A percentile compares a stretch with the other conserved stretches of the same genome.
These are phyloP conservation scores for Coregonus ussuriensis DNA, from an alignment of 2,797 vertebrate genomes.

Conservation along the genomic window DNA sequence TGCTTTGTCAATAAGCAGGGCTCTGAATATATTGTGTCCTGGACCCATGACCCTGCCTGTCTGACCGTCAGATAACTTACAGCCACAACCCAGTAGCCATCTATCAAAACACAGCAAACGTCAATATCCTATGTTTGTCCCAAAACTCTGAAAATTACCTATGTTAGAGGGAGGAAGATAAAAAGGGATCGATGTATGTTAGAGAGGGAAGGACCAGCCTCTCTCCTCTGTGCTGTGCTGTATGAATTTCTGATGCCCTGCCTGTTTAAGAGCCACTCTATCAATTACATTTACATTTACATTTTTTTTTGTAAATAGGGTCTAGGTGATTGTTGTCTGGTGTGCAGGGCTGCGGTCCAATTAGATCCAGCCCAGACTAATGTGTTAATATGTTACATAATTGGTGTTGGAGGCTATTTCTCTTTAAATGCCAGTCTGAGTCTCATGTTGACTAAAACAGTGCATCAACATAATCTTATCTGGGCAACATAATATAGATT, in stretches of 20 bases:
- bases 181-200: constrained; percentile 61
- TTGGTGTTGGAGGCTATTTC: constrained; percentile 74
- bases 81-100: constrained; percentile 63
- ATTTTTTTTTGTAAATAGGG: constrained; percentile 66
- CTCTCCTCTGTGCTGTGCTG: constrained; percentile 48
- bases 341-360: constrained; percentile 73
- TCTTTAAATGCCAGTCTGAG: constrained; percentile 65
- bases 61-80: constrained; percentile 72
- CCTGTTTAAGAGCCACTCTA: constrained; percentile 72
- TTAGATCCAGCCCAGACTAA: constrained; percentile 72
- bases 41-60: constrained; percentile 62
- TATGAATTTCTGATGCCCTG: constrained; percentile 72
- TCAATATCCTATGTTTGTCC: constrained; percentile 65
- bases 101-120: constrained; percentile 68
- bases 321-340: constrained; percentile 78
- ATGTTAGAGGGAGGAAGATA: constrained; percentile 66
- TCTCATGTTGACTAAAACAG: constrained; percentile 64
- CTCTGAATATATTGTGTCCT: constrained; percentile 75
- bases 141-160: constrained; percentile 69
- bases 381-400: constrained; percentile 80
- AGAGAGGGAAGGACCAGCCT: background rate
- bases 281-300: constrained; percentile 64
- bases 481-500: constrained; percentile 61
- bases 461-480: constrained; percentile 66
- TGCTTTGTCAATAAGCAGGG: constrained; percentile 72